Percentiles rank a stretch among this genome's conserved stretches.
Evolutionary conservation across 1,140 invertebrate genomes (phyloP).

Genomic region (Orius laevigatus): DNA sequence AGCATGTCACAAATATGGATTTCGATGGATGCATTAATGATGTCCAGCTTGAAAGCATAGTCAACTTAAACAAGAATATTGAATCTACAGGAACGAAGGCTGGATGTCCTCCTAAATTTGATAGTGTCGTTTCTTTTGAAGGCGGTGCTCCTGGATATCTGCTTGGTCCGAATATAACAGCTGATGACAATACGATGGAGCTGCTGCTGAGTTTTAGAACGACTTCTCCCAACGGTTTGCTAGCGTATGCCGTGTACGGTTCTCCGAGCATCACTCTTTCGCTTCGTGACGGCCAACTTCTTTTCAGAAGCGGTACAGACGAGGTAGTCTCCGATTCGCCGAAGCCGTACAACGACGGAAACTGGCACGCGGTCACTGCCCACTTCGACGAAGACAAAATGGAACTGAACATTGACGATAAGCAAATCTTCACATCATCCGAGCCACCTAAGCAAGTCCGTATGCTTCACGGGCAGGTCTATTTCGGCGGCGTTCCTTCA

Average conservation of each 20-base stretch:
- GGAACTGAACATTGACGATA: slow-evolving; percentile 72
- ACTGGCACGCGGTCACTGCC: slow-evolving; percentile 85
- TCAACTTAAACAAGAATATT: slow-evolving; percentile 58
- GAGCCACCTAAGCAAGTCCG: slow-evolving; percentile 36
- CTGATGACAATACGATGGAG: slow-evolving; percentile 38
- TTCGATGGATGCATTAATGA: slow-evolving; percentile 91
- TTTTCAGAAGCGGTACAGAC: slow-evolving; percentile 48
- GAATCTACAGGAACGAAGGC: slow-evolving; percentile 63
- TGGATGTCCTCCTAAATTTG: slow-evolving; percentile 62
- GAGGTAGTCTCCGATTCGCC: slow-evolving; percentile 35
- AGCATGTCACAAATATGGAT: slow-evolving; percentile 46
- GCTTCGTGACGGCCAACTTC: slow-evolving; percentile 47
- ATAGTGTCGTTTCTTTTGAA: slow-evolving; percentile 42
- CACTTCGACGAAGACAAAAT: slow-evolving; percentile 42
- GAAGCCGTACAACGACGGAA: slow-evolving; percentile 63
- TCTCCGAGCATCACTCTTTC: slow-evolving; percentile 46
- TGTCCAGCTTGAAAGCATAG: slow-evolving; percentile 54
- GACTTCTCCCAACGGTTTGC: slow-evolving; percentile 48
- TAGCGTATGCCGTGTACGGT: slow-evolving; percentile 55
- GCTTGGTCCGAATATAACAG: slow-evolving; percentile 37
- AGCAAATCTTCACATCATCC: slow-evolving; percentile 43
- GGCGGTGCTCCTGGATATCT: slow-evolving; percentile 43
- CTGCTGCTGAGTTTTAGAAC: slow-evolving; percentile 85
- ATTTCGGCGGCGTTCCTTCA: slow-evolving; percentile 67
- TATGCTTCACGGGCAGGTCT: slow-evolving; percentile 49